These are phyloP conservation scores for Heliconius himera DNA, from an alignment of 1,140 invertebrate species.

Conservation along the genomic window DNA sequence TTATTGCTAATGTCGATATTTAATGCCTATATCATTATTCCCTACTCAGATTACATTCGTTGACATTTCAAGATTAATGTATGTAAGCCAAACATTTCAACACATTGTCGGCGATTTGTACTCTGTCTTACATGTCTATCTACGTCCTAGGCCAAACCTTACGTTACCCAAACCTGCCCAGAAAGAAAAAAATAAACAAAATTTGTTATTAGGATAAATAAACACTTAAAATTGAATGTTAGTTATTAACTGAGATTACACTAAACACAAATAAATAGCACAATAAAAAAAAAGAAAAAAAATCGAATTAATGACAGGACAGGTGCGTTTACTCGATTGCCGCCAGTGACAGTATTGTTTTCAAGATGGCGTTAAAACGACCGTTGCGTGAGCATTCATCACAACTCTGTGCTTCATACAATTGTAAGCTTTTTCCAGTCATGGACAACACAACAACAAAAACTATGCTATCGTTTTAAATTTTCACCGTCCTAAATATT, in stretches of 20 bases:
- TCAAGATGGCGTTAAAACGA: slow-evolving; percentile 25
- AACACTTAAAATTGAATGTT: slow-evolving; percentile 66
- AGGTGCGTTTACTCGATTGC: slow-evolving; percentile 53
- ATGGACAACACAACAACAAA: slow-evolving; percentile 76
- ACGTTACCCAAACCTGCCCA: slow-evolving; percentile 82
- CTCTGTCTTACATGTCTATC: slow-evolving; percentile 79
- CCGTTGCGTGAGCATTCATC: slow-evolving; percentile 35
- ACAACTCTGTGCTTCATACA: slow-evolving; percentile 38
- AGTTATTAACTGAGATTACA: slow-evolving; percentile 66
- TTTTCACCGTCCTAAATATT: slow-evolving; percentile 45
- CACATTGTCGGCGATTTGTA: slow-evolving; percentile 76
- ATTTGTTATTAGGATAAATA: slow-evolving; percentile 64
- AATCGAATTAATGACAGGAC: slow-evolving; percentile 66
- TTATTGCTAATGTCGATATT: slow-evolving; percentile 83
- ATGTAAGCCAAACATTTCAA: slow-evolving; percentile 75
- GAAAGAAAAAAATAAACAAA: slow-evolving; percentile 65
- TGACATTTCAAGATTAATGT: slow-evolving; percentile 79
- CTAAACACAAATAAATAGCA: slow-evolving; percentile 73
- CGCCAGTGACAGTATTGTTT: slow-evolving; percentile 24
- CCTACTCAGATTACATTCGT: slow-evolving; percentile 83
- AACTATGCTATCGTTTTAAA: slow-evolving; percentile 53
- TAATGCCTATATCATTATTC: slow-evolving; percentile 81
- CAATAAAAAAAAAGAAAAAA: slow-evolving; percentile 64
- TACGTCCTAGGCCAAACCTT: slow-evolving; percentile 82
- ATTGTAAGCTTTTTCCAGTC: slow-evolving; percentile 44